Conservation (phyloP, 2,888 invertebrate species). For the Liopterus haemorrhoidalis region DNA sequence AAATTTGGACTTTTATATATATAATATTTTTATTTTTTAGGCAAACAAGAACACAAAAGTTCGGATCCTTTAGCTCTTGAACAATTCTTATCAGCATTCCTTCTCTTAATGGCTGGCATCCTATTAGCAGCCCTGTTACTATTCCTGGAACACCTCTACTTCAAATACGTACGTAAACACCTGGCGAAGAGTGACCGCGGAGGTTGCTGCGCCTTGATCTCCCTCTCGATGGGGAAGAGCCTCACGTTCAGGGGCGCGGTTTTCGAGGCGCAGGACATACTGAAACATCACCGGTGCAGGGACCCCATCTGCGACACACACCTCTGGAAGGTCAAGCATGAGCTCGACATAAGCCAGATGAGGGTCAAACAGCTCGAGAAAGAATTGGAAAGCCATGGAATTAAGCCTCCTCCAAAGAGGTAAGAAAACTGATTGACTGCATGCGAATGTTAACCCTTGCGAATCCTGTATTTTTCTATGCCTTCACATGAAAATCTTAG, state of each 20-base stretch:
- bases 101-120: conserved; percentile 91
- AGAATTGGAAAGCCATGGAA: conserved; percentile 75
- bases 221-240: conserved; percentile 83
- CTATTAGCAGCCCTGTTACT: conserved; percentile 82
- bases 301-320: conserved; percentile 76
- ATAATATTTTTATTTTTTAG: conserved; percentile 38
- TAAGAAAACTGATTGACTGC: too few relatives aligned
- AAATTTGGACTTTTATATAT: neutral
- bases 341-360: conserved; percentile 79
- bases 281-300: conserved; percentile 67
- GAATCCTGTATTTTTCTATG: too few relatives aligned
- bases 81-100: conserved; percentile 96
- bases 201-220: conserved; percentile 90
- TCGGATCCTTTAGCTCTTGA: conserved; percentile 85
- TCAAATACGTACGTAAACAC: conserved; percentile 84
- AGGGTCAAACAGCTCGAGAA: conserved; percentile 81
- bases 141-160: conserved; percentile 89
- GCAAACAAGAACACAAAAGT: conserved; percentile 84
- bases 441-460: too few relatives aligned
- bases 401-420: conserved; percentile 69
- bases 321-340: conserved; percentile 86
- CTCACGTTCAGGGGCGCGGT: conserved; percentile 76
- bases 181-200: conserved; percentile 83
- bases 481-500: too few relatives aligned
- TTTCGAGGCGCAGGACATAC: conserved; percentile 69